Conservation (phyloP, 2,888 invertebrate species). For the Microplitis deprimator region DNA sequence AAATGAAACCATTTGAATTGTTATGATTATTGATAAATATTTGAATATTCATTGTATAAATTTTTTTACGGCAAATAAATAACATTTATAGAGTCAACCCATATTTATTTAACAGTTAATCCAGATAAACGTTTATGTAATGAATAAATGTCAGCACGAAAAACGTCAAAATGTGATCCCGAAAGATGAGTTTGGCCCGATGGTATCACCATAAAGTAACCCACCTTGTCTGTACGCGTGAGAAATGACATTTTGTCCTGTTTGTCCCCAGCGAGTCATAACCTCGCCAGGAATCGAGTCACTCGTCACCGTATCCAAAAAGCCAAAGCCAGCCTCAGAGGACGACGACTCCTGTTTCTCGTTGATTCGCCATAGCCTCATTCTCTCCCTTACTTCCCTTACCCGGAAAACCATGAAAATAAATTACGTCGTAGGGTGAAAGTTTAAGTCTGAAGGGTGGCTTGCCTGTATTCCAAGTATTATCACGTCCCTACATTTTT, state of each 20-base stretch:
- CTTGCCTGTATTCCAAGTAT: constrained; percentile 16
- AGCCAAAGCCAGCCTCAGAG: background rate
- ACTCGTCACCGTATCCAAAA: no score
- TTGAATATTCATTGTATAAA: no score
- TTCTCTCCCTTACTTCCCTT: background rate
- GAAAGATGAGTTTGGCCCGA: background rate
- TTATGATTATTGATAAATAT: no score
- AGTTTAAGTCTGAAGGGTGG: constrained; percentile 13
- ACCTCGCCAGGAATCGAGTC: background rate
- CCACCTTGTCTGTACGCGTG: background rate
- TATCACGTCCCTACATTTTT: constrained; percentile 13
- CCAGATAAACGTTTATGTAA: background rate
- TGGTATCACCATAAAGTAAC: background rate
- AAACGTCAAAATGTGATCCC: background rate
- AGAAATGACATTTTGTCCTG: constrained; percentile 14
- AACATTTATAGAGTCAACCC: background rate
- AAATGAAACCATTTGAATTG: no score
- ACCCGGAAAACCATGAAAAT: constrained; percentile 14
- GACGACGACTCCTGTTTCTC: background rate
- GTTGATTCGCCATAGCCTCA: background rate
- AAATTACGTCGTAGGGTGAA: constrained; percentile 7
- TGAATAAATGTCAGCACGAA: background rate
- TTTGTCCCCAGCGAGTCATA: constrained; percentile 14
- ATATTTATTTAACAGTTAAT: background rate
- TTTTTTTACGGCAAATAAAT: no score